Conservation (phyloP, 1,140 invertebrate species). For the Drosophila sulfurigaster region DNA sequence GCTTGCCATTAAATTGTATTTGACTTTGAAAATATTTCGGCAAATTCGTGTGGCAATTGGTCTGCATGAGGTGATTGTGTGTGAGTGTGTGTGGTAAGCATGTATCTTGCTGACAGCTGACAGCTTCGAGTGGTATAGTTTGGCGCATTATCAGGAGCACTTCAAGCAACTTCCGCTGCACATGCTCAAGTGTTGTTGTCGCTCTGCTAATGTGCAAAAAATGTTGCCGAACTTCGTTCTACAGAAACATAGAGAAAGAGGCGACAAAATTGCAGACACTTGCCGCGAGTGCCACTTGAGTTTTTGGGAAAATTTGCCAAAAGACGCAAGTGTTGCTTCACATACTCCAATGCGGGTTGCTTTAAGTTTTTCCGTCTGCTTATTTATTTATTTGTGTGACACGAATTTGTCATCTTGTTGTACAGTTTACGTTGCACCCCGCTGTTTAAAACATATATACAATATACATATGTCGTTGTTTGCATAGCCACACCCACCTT, state of each 20-base stretch:
- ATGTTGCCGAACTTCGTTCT: constrained; percentile 56
- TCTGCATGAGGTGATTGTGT: constrained; percentile 3
- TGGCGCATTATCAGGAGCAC: constrained; percentile 59
- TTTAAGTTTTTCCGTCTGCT: constrained; percentile 43
- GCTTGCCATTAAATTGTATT: constrained; percentile 73
- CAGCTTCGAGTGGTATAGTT: constrained; percentile 65
- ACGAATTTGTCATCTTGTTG: constrained; percentile 73
- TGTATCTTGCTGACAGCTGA: constrained; percentile 62
- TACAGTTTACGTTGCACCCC: constrained; percentile 49
- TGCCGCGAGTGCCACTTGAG: constrained; percentile 50
- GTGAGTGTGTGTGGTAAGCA: constrained; percentile 42
- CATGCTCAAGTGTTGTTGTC: constrained; percentile 57
- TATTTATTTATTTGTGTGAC: constrained; percentile 76
- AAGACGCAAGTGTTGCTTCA: constrained; percentile 53
- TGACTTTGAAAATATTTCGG: constrained; percentile 77
- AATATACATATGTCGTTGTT: constrained; percentile 72
- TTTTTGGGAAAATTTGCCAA: constrained; percentile 64
- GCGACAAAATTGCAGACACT: constrained; percentile 37
- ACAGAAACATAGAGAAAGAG: not conserved
- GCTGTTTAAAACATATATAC: constrained; percentile 28
- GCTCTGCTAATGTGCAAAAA: constrained; percentile 76
- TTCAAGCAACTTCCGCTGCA: constrained; percentile 29
- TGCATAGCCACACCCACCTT: constrained; percentile 58
- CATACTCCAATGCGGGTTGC: constrained; percentile 26
- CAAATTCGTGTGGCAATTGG: constrained; percentile 16